Evolutionary conservation across 1,140 invertebrate species (phyloP).

Genomic region (Brachionus angularis): DNA sequence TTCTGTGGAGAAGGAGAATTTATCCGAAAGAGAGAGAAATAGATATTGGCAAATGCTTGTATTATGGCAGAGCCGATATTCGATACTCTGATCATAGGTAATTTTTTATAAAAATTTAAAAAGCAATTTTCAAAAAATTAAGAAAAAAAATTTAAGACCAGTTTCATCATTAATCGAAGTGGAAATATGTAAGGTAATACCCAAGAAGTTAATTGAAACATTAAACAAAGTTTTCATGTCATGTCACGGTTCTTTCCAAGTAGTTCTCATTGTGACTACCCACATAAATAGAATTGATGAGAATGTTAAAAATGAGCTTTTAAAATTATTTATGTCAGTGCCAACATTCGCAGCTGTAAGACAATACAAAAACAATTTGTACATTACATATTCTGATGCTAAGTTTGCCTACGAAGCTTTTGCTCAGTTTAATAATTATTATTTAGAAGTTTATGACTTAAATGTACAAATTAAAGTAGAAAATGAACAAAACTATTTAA

Average conservation of each 20-base stretch:
- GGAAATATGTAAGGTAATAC: slow-evolving; percentile 23
- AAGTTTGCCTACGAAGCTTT: slow-evolving; percentile 39
- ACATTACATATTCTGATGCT: slow-evolving; percentile 14
- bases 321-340: slow-evolving; percentile 4
- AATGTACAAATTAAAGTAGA: slow-evolving; percentile 4
- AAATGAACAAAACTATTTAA: slow-evolving; percentile 20
- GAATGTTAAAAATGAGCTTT: neutral
- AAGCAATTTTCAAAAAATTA: too few species aligned
- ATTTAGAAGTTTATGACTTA: slow-evolving; percentile 1
- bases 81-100: slow-evolving; percentile 41
- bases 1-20: slow-evolving; percentile 35
- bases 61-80: slow-evolving; percentile 41
- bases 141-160: neutral
- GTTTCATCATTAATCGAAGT: slow-evolving; percentile 26
- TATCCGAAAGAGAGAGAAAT: neutral
- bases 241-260: slow-evolving; percentile 24
- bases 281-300: slow-evolving; percentile 36
- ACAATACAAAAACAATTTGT: slow-evolving; percentile 8
- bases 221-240: slow-evolving; percentile 14
- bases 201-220: neutral
- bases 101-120: neutral
- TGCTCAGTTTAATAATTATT: slow-evolving; percentile 26
- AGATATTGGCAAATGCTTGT: neutral
- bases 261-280: slow-evolving; percentile 8
- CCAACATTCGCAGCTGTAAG: neutral